Conservation (phyloP, 2,113 vertebrate species). For the Callionymus lyra region DNA sequence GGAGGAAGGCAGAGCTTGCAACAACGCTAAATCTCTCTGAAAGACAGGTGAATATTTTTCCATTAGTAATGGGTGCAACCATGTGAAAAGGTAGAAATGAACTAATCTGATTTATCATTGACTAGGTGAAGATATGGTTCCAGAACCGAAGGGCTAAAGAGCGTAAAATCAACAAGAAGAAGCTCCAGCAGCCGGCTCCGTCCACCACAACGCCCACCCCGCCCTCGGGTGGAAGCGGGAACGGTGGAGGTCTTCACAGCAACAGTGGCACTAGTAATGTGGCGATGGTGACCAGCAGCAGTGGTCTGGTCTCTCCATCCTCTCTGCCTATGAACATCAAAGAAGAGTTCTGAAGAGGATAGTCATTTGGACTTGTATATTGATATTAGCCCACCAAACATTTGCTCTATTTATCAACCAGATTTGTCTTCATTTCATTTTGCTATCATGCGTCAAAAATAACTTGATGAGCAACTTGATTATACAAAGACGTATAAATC, state of each 20-base stretch:
- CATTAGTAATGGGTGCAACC: too few relatives aligned
- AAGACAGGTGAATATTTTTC: conserved; percentile 7
- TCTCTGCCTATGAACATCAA: conserved; percentile 4
- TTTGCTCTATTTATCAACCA: too few relatives aligned
- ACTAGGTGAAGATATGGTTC: conserved; percentile 11
- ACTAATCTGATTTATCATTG: too few relatives aligned
- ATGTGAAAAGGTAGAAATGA: too few relatives aligned
- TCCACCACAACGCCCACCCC: not conserved
- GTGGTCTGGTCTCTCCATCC: conserved; percentile 5
- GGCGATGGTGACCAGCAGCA: conserved; percentile 6
- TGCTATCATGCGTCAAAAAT: too few relatives aligned
- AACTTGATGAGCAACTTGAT: too few relatives aligned
- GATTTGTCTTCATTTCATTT: too few relatives aligned
- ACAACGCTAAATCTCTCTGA: conserved; percentile 2
- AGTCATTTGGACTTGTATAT: too few relatives aligned
- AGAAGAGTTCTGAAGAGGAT: conserved; percentile 4
- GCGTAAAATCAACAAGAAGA: conserved; percentile 7
- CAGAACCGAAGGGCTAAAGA: conserved; percentile 8
- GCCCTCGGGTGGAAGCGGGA: not conserved
- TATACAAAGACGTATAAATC: too few relatives aligned
- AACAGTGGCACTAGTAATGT: too few relatives aligned
- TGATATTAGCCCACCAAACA: too few relatives aligned
- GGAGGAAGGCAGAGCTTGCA: conserved; percentile 7
- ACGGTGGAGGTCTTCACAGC: not conserved
- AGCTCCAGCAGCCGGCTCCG: conserved; percentile 4